Conservation (phyloP, 2,888 invertebrate species). For the Conchocele bisecta region DNA sequence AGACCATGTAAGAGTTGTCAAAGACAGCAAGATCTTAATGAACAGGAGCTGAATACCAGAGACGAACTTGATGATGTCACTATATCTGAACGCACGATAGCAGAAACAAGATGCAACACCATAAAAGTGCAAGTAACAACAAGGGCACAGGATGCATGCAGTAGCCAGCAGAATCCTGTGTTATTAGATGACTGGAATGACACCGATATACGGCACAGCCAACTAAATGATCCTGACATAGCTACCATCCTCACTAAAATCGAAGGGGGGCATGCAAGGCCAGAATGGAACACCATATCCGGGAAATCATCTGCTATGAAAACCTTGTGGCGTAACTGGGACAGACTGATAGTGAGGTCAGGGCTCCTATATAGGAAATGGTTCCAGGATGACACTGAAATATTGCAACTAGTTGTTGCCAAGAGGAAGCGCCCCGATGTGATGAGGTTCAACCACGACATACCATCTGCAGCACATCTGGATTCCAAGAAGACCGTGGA, state of each 20-base stretch:
- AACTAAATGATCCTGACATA: background rate
- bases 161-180: background rate
- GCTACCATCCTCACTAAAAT: background rate
- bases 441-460: background rate
- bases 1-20: background rate
- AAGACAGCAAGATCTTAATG: background rate
- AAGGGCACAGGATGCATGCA: background rate
- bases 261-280: background rate
- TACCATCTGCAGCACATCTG: slow-evolving; percentile 23
- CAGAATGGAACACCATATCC: background rate
- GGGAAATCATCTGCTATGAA: background rate
- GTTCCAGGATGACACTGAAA: background rate
- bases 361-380: background rate
- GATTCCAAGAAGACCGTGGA: slow-evolving; percentile 7
- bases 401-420: slow-evolving; percentile 7
- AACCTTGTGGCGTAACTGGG: background rate
- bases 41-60: background rate
- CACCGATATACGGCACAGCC: background rate
- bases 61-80: background rate
- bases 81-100: background rate
- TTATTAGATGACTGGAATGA: background rate
- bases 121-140: background rate
- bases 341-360: background rate
- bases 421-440: background rate
- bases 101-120: background rate